A percentile compares a stretch with the other conserved stretches of the same genome.
Conservation (phyloP, 2,113 vertebrate species). For the Labeo rohita region DNA sequence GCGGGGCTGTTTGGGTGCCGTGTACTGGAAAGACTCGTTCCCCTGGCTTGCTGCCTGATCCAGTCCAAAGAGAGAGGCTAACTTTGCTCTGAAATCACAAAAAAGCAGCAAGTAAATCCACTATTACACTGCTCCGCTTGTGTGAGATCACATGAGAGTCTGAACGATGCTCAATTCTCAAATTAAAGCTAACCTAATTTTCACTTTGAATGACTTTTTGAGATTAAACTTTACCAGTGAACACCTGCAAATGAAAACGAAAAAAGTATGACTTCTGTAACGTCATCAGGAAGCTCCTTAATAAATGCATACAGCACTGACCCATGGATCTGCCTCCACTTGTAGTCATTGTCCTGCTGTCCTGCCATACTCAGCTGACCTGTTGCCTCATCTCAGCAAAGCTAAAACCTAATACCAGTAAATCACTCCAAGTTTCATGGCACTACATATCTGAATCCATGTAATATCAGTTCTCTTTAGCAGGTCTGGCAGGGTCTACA, state of each 20-base stretch:
- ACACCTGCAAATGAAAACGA: neutral
- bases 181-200: neutral
- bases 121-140: neutral
- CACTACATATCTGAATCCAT: neutral
- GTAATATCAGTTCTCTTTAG: neutral
- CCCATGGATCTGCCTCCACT: conserved; percentile 79
- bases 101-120: neutral
- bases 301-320: conserved; percentile 55
- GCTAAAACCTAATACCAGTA: neutral
- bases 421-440: neutral
- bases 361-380: conserved; percentile 55
- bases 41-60: conserved; percentile 83
- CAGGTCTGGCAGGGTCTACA: neutral
- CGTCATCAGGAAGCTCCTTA: neutral
- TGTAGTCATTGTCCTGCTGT: conserved; percentile 71
- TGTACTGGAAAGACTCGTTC: conserved; percentile 96
- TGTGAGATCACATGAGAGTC: neutral
- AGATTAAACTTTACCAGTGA: neutral
- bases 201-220: neutral
- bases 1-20: conserved; percentile 93
- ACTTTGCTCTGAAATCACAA: conserved; percentile 80
- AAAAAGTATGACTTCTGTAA: neutral
- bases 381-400: neutral
- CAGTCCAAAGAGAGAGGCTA: conserved; percentile 92
- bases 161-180: neutral